Evolutionary conservation across 2,888 invertebrate species (phyloP).

Genomic region (Acanthosoma haemorrhoidale): DNA sequence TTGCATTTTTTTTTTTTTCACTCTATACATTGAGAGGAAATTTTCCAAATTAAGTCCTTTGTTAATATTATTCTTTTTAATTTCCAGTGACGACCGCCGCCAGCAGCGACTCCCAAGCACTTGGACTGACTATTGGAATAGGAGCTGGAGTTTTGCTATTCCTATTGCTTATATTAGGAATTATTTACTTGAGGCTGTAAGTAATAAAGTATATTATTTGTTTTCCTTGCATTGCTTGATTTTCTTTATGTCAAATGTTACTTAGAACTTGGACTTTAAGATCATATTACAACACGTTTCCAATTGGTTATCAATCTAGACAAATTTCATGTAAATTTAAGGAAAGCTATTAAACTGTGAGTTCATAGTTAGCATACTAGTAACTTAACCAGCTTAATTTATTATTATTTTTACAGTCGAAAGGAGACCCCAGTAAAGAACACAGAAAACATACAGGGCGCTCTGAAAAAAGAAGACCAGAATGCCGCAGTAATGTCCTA

Average conservation of each 20-base stretch:
- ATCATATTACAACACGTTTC: neutral
- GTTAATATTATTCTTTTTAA: no score
- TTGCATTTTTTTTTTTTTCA: neutral
- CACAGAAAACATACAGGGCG: slow-evolving; percentile 81
- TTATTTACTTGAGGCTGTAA: slow-evolving; percentile 77
- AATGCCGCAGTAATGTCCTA: slow-evolving; percentile 86
- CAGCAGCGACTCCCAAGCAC: slow-evolving; percentile 63
- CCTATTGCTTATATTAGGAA: slow-evolving; percentile 67
- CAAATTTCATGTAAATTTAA: neutral
- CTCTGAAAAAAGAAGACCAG: slow-evolving; percentile 78
- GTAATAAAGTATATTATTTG: no score
- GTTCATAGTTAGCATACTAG: no score
- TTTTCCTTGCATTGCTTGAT: no score
- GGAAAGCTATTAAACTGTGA: no score
- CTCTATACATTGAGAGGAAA: no score
- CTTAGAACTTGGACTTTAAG: no score
- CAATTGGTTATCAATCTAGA: neutral
- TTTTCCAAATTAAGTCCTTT: no score
- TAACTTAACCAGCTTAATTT: neutral
- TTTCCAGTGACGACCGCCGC: slow-evolving; percentile 57
- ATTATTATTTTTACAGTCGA: slow-evolving; percentile 52
- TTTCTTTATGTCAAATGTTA: no score
- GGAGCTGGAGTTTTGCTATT: slow-evolving; percentile 77
- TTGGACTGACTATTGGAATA: slow-evolving; percentile 77
- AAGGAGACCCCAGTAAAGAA: slow-evolving; percentile 83